These are phyloP conservation scores for Drosophila emarginata DNA, from an alignment of 2,888 invertebrate species.

Conservation along the genomic window DNA sequence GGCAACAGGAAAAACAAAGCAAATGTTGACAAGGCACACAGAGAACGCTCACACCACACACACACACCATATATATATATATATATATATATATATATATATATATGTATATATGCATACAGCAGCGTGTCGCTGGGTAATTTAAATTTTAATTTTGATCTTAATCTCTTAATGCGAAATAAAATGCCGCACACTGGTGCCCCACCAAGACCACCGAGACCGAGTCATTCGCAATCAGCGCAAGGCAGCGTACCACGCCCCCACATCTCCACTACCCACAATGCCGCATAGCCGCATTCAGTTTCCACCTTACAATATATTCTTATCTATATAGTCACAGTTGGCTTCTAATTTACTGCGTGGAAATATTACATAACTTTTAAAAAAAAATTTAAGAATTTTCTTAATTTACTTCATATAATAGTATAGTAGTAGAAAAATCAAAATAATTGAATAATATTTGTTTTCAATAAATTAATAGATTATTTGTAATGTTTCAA, in stretches of 20 bases:
- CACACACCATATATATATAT: conserved; percentile 8
- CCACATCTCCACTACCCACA: not conserved
- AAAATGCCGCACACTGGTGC: conserved; percentile 82
- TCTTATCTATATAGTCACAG: conserved; percentile 39
- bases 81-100: not conserved
- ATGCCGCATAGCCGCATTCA: not conserved
- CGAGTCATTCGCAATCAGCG: conserved; percentile 47
- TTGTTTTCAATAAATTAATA: no score
- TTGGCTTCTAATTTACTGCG: conserved; percentile 63
- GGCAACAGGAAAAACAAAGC: conserved; percentile 30
- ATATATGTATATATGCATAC: conserved; percentile 13
- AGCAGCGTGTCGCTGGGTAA: conserved; percentile 74
- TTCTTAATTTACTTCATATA: no score
- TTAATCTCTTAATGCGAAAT: conserved; percentile 83
- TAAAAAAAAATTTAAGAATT: not conserved
- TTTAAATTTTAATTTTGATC: conserved; percentile 83
- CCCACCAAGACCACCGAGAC: conserved; percentile 44
- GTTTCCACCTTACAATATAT: conserved; percentile 18
- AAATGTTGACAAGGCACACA: conserved; percentile 33
- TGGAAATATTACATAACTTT: not conserved
- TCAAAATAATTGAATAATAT: no score
- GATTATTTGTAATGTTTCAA: no score
- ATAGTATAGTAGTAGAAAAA: no score
- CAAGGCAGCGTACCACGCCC: conserved; percentile 14
- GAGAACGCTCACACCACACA: conserved; percentile 3